These are phyloP conservation scores for Drosophila acutilabella DNA, from an alignment of 2,888 invertebrate species.

Conservation along the genomic window DNA sequence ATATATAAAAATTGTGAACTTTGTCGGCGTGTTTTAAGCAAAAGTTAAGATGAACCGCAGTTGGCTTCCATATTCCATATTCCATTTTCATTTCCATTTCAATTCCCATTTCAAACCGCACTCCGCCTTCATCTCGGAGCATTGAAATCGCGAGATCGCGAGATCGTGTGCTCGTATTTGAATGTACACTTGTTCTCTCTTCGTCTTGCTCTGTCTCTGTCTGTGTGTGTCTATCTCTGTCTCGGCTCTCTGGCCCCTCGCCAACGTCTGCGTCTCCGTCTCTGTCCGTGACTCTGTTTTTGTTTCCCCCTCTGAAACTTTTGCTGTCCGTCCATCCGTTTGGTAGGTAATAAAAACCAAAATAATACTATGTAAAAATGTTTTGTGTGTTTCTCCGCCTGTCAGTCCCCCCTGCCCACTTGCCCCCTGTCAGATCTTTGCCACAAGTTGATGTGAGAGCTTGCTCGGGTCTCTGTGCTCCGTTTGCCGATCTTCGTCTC, in stretches of 20 bases:
- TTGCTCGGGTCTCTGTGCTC: conserved; percentile 4
- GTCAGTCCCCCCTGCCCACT: neutral
- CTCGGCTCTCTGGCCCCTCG: neutral
- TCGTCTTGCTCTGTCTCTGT: neutral
- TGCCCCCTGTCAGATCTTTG: conserved; percentile 18
- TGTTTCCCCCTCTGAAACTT: neutral
- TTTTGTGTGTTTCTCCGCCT: conserved; percentile 63
- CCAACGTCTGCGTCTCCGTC: neutral
- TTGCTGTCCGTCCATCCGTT: conserved; percentile 35
- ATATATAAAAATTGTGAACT: conserved; percentile 50
- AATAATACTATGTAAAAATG: conserved; percentile 78
- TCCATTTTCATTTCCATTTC: conserved; percentile 14
- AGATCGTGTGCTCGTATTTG: conserved; percentile 59
- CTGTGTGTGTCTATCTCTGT: neutral
- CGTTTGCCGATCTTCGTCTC: conserved; percentile 8
- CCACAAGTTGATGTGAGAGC: conserved; percentile 27
- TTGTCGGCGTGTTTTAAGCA: conserved; percentile 65
- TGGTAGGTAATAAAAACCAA: conserved; percentile 67
- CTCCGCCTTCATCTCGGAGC: conserved; percentile 21
- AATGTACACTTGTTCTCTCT: conserved; percentile 64
- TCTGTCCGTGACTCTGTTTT: neutral
- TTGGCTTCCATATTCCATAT: conserved; percentile 25
- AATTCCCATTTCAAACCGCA: conserved; percentile 12
- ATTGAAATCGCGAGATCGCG: conserved; percentile 37
- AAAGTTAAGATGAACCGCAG: conserved; percentile 54